A percentile compares a stretch with the other conserved stretches of the same genome.
phyloP scores from a whole-genome alignment of 2,113 vertebrate genomes.

The Corythornis cristatus region DNA sequence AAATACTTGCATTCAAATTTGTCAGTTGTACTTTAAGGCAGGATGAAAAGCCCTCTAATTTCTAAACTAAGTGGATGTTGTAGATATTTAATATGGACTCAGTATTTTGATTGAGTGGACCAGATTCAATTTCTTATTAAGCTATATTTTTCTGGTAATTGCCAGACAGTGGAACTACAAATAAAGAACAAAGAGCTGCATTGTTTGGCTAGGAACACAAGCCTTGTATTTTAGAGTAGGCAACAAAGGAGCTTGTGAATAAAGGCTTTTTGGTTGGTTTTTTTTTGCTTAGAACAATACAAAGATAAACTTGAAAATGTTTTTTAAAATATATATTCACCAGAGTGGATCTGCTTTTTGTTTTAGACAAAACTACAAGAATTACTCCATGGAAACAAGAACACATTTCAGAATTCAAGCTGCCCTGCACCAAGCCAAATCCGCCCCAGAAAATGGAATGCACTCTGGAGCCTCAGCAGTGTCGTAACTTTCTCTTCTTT shows the following conservation, averaged over 20 bases:
- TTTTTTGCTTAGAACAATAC: neutral
- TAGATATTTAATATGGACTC: neutral
- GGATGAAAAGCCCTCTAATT: neutral
- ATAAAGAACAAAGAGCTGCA: conserved; percentile 40
- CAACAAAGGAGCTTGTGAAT: conserved; percentile 25
- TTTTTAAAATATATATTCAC: neutral
- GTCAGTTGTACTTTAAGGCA: neutral
- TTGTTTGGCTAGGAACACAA: conserved; percentile 29
- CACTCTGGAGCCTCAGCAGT: conserved; percentile 60
- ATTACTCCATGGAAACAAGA: conserved; percentile 99
- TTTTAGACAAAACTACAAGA: conserved; percentile 96
- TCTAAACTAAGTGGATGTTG: neutral
- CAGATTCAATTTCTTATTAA: conserved; percentile 20
- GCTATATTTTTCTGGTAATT: conserved; percentile 45
- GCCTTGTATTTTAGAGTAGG: conserved; percentile 50
- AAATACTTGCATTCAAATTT: neutral
- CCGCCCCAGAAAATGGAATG: conserved; percentile 78
- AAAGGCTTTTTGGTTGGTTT: conserved; percentile 1
- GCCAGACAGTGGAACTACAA: conserved; percentile 34
- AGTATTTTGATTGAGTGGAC: conserved; percentile 6
- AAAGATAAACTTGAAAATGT: neutral
- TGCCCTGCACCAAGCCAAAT: conserved; percentile 89
- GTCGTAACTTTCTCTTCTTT: conserved; percentile 55
- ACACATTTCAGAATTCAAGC: conserved; percentile 98
- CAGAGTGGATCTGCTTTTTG: conserved; percentile 47